Base-by-base conservation (phyloP, 2,888 invertebrate species). In the Spodoptera exigua region DNA sequence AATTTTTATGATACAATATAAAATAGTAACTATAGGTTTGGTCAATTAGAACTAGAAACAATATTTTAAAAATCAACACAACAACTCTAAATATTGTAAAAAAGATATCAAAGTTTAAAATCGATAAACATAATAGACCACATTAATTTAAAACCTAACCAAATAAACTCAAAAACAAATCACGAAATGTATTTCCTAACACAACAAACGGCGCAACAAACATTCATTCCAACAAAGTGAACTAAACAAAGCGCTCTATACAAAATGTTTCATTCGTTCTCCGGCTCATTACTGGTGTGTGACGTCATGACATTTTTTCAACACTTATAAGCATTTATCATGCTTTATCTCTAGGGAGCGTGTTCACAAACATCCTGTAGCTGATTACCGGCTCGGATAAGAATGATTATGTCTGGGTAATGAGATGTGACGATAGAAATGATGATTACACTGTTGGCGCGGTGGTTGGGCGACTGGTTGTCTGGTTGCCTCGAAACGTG, bases 291-390 rank as follows among this genome's bases (percentile, higher is more conserved):
- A 83, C 75, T 71, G 62, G 41, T 67, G 64, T 27, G 47, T 46
- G 64, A 40, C 45, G 67, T 41, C 53, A 58, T 61, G 70, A 59
- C 67, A 71, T 79, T 78, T 78, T 79, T 79, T 79, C 70, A 65
- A 70, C 79, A 79, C 71, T 74, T 78, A 70, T 64, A 74, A 74
- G 60, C 76, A 79, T 79, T 79, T 78, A 79, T 79, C 78, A 79
- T 69, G 63, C 61, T 74, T 72, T 79, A 79, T 79, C 78, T 76
- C 47, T 32, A 27, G 34, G 66, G 70, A 57, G 58, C 61, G 45
- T 62, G 68, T 58, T 63, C 63, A 47, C 61, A 71, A 70, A 79
- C 78, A 79, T 79, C 78, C 78, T 70, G 54, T 52, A 45, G 59
- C 54, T 67, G 76, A 78, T 77, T 75, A 76, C 55, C 32, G 16